phyloP scores from a whole-genome alignment of 2,113 vertebrate genomes.

The Scortum barcoo region DNA sequence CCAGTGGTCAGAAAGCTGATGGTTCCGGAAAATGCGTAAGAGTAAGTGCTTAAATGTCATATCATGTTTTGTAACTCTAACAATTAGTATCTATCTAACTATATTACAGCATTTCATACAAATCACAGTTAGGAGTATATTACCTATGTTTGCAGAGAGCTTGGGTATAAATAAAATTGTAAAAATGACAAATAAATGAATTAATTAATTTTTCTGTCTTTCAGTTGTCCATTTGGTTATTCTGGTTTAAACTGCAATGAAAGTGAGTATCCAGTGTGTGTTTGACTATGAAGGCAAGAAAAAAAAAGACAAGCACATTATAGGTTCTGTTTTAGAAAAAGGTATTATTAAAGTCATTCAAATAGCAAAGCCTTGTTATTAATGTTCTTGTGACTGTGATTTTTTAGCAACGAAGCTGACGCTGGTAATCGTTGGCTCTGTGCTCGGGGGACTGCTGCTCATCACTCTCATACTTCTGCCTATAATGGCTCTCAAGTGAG shows the following conservation, averaged over 20 bases:
- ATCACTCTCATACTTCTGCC: conserved; percentile 53
- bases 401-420: conserved; percentile 69
- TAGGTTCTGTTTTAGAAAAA: background rate
- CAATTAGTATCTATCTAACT: background rate
- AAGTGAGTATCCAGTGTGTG: conserved; percentile 73
- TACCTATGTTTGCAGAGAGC: background rate
- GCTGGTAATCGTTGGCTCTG: conserved; percentile 67
- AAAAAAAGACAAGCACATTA: background rate
- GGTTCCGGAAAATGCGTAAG: rapidly evolving
- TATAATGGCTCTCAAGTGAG: conserved; percentile 64
- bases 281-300: background rate
- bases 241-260: conserved; percentile 80
- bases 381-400: background rate
- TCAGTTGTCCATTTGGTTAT: conserved; percentile 78
- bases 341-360: background rate
- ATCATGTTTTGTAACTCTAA: background rate
- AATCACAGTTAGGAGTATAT: background rate
- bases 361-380: background rate
- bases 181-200: too few relatives aligned
- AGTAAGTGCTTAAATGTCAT: conserved; percentile 62
- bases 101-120: background rate
- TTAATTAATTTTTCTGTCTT: conserved; percentile 38
- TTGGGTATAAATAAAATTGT: background rate
- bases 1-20: background rate
- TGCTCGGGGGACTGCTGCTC: conserved; percentile 77